Conservation (phyloP, 2,113 vertebrate species). For the Tragelaphus scriptus region DNA sequence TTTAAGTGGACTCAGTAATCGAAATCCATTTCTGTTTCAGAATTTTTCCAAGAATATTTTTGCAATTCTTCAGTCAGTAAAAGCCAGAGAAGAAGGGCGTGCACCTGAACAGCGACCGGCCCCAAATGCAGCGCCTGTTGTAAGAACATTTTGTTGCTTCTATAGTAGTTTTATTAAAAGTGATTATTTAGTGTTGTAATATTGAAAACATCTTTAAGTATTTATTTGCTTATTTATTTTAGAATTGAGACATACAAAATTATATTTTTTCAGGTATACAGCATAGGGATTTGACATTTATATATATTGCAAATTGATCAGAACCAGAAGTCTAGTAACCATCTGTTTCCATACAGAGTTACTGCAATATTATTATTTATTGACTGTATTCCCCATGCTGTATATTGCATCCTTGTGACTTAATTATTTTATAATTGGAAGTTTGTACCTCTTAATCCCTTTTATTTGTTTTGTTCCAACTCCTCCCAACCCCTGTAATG, state of each 20-base stretch:
- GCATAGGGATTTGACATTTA: neutral
- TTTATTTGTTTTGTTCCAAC: neutral
- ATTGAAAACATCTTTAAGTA: neutral
- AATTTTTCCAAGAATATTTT: conserved; percentile 99
- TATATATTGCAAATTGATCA: neutral
- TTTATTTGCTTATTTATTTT: neutral
- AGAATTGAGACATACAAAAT: neutral
- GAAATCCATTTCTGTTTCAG: conserved; percentile 78
- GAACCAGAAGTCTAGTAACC: neutral
- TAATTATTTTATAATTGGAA: neutral
- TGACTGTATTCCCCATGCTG: neutral
- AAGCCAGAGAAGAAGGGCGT: conserved; percentile 97
- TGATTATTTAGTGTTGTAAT: neutral
- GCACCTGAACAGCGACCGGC: conserved; percentile 95
- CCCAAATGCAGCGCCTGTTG: conserved; percentile 92
- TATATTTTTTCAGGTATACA: neutral
- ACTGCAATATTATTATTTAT: neutral
- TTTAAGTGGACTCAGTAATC: conserved; percentile 49
- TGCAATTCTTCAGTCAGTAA: conserved; percentile 98
- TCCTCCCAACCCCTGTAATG: neutral
- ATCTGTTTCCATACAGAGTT: neutral
- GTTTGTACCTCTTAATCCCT: neutral
- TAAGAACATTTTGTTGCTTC: conserved; percentile 70
- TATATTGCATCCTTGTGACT: neutral
- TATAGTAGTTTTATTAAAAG: neutral